phyloP scores from a whole-genome alignment of 2,888 invertebrate species.

The Tridacna gigas region DNA sequence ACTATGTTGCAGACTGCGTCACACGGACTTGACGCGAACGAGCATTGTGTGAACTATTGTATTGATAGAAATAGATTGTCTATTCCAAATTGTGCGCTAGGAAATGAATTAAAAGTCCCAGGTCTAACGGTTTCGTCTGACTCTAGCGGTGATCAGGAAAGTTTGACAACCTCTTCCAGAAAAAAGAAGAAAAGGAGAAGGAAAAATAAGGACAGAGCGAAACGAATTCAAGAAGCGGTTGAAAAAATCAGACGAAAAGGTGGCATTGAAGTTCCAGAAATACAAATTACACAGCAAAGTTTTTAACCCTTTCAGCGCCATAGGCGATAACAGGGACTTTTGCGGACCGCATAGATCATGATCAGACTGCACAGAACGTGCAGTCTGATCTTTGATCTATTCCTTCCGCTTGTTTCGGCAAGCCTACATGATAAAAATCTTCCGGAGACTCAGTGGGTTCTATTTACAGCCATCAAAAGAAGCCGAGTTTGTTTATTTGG shows the following conservation, averaged over 20 bases:
- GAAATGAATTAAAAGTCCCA: neutral
- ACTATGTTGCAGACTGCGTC: slow-evolving; percentile 18
- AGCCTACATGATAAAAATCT: too few species aligned
- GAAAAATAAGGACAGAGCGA: slow-evolving; percentile 28
- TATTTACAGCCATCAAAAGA: too few species aligned
- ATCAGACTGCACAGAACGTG: too few species aligned
- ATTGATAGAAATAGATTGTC: slow-evolving; percentile 8
- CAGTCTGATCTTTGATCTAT: too few species aligned
- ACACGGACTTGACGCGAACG: slow-evolving; percentile 32
- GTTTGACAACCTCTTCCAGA: slow-evolving; percentile 8
- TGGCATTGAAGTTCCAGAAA: slow-evolving; percentile 13
- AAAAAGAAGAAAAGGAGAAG: slow-evolving; percentile 35
- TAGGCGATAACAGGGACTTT: too few species aligned
- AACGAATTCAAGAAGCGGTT: slow-evolving; percentile 8
- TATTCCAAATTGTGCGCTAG: neutral
- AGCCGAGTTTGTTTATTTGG: too few species aligned
- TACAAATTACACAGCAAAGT: slow-evolving; percentile 23
- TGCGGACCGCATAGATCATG: too few species aligned
- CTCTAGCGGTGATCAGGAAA: slow-evolving; percentile 6
- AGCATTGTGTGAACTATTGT: slow-evolving; percentile 1
- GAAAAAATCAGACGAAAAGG: slow-evolving; percentile 9
- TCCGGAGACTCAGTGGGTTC: too few species aligned
- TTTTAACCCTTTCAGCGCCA: slow-evolving; percentile 8
- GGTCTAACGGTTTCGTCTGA: slow-evolving; percentile 1
- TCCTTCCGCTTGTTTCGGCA: too few species aligned